A percentile compares a stretch with the other conserved stretches of the same genome.
Evolutionary conservation across 1,140 invertebrate species (phyloP).

Genomic region (Whitmania pigra): DNA sequence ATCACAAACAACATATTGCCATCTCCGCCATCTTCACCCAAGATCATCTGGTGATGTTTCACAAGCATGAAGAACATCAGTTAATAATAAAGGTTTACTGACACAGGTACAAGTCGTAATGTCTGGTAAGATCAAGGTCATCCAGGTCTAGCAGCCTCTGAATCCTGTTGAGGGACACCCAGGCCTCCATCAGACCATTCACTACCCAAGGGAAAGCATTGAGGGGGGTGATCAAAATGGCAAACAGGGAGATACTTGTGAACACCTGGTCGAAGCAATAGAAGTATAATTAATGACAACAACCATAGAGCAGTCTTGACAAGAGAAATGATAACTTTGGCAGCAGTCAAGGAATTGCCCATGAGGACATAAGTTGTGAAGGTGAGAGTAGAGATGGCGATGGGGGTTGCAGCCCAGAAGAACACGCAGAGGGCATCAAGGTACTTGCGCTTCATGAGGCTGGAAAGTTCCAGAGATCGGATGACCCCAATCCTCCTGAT

Average conservation of each 20-base stretch:
- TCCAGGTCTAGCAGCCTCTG: conserved; percentile 39
- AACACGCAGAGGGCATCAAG: conserved; percentile 96
- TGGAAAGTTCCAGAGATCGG: conserved; percentile 35
- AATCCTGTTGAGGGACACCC: conserved; percentile 45
- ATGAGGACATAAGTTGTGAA: conserved; percentile 74
- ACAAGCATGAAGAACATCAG: background rate
- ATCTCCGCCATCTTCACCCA: background rate
- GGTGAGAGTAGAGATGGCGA: conserved; percentile 80
- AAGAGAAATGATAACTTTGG: conserved; percentile 52
- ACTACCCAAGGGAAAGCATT: conserved; percentile 98
- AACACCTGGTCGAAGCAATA: conserved; percentile 53
- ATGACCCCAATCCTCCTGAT: conserved; percentile 49
- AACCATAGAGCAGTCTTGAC: background rate
- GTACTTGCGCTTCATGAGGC: conserved; percentile 65
- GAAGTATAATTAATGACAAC: conserved; percentile 7
- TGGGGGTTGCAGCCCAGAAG: conserved; percentile 97
- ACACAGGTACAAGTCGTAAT: no score
- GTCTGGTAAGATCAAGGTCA: no score
- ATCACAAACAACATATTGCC: background rate
- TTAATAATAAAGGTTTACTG: no score
- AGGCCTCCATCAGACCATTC: conserved; percentile 86
- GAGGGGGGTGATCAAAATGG: conserved; percentile 86
- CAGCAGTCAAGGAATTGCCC: conserved; percentile 66
- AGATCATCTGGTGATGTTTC: background rate
- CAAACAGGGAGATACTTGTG: conserved; percentile 81